phyloP scores from a whole-genome alignment of 2,113 vertebrate species.

The Eulemur rufifrons region DNA sequence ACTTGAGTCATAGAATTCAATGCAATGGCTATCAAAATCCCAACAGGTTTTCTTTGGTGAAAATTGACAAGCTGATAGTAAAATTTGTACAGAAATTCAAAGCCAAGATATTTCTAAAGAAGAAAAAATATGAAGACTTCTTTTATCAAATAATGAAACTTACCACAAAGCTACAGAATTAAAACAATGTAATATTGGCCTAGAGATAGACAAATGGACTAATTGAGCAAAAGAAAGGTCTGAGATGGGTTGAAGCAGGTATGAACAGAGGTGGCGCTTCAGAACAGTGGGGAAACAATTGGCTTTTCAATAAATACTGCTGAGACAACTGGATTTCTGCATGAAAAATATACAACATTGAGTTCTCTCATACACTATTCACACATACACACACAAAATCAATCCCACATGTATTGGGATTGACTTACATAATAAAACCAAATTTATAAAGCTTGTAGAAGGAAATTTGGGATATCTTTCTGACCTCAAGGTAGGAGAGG shows the following conservation, averaged over 20 bases:
- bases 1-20: background rate
- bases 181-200: background rate
- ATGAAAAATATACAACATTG: background rate
- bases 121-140: background rate
- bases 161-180: background rate
- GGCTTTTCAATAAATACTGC: background rate
- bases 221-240: background rate
- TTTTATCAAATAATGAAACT: background rate
- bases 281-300: background rate
- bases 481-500: background rate
- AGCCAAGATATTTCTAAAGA: background rate
- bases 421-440: background rate
- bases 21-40: background rate
- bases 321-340: background rate
- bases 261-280: background rate
- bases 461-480: background rate
- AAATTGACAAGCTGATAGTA: background rate
- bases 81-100: background rate
- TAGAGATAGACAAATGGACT: background rate
- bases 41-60: background rate
- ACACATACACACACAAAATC: background rate
- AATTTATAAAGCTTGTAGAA: background rate
- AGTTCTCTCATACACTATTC: background rate
- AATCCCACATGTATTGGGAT: background rate
- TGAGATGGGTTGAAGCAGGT: background rate